These are phyloP conservation scores for Cyphomyrus discorhynchus DNA, from an alignment of 2,113 vertebrate species.

Conservation along the genomic window DNA sequence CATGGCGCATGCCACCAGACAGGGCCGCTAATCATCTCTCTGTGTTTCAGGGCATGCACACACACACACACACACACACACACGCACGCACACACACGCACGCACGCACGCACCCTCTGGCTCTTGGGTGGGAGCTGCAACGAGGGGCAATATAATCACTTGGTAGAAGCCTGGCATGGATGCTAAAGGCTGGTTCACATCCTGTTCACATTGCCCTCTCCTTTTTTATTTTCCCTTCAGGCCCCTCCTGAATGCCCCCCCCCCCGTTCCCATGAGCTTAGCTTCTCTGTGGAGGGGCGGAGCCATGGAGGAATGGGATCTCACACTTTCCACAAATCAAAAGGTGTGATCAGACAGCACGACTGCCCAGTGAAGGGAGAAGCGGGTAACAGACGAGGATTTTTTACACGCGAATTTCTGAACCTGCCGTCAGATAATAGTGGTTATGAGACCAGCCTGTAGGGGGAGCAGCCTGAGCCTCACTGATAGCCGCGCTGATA, in stretches of 20 bases:
- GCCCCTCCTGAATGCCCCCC: background rate
- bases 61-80: slow-evolving; percentile 26
- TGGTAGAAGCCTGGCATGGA: slow-evolving; percentile 57
- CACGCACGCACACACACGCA: slow-evolving; percentile 24
- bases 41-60: slow-evolving; percentile 67
- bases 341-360: background rate
- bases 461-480: background rate
- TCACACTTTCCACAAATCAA: background rate
- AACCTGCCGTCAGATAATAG: background rate
- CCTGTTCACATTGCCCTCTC: background rate
- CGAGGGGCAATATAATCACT: slow-evolving; percentile 59
- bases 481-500: background rate
- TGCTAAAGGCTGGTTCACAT: slow-evolving; percentile 42
- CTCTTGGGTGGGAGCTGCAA: slow-evolving; percentile 47
- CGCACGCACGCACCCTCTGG: slow-evolving; percentile 46
- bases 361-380: background rate
- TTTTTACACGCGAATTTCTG: background rate
- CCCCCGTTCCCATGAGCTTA: background rate
- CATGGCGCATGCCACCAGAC: slow-evolving; percentile 62
- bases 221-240: slow-evolving; percentile 21
- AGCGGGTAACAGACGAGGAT: background rate
- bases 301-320: background rate
- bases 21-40: slow-evolving; percentile 69
- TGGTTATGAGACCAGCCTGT: background rate
- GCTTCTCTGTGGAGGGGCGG: background rate